Evolutionary conservation across 2,113 vertebrate species (phyloP).

Genomic region (Abramis brama): DNA sequence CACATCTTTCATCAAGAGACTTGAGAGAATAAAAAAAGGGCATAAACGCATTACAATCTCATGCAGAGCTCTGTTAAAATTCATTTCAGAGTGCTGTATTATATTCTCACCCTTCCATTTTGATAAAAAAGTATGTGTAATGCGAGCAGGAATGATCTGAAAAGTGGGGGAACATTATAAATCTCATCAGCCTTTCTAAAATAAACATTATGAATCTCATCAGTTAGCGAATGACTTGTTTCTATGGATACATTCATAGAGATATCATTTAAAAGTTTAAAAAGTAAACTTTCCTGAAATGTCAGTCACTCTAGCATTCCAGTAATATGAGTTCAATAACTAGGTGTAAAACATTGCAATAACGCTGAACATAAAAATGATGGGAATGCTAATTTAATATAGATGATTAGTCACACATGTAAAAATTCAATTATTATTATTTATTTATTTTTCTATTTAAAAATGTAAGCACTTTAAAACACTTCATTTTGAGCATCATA

Average conservation of each 20-base stretch:
- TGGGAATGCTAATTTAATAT: not conserved
- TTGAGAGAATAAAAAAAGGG: not conserved
- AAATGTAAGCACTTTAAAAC: too few species aligned
- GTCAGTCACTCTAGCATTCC: not conserved
- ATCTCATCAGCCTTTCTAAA: not conserved
- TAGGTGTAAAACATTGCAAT: not conserved
- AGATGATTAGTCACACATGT: not conserved
- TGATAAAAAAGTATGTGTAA: not conserved
- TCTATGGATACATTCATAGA: not conserved
- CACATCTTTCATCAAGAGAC: not conserved
- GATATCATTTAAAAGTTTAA: not conserved
- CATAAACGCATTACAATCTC: not conserved
- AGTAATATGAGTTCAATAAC: not conserved
- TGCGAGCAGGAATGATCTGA: not conserved
- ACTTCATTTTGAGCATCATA: too few species aligned
- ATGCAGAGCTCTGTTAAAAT: not conserved
- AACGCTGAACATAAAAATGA: not conserved
- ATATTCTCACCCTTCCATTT: not conserved
- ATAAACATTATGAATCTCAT: not conserved
- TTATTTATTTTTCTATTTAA: too few species aligned
- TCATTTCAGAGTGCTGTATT: slow-evolving; percentile 8
- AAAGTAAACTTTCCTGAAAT: slow-evolving; percentile 11
- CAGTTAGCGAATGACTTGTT: not conserved
- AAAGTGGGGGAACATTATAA: not conserved
- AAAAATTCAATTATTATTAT: too few species aligned